Evolutionary conservation across 2,888 invertebrate genomes (phyloP).

Genomic region (Alentia gelatinosa): DNA sequence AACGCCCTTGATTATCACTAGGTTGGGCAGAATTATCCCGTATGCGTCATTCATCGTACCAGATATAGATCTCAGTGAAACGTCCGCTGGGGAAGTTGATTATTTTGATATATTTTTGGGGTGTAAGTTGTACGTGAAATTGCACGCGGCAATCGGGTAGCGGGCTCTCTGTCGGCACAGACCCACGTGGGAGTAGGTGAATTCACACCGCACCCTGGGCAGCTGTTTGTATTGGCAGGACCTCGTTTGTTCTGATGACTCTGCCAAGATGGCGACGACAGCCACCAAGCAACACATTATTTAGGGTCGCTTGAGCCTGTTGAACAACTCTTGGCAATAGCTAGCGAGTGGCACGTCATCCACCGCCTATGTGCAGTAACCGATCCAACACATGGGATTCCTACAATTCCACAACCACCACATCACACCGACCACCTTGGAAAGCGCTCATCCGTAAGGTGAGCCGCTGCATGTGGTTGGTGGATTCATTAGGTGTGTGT

Average conservation of each 20-base stretch:
- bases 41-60: too few relatives aligned
- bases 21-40: too few relatives aligned
- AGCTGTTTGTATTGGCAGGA: conserved; percentile 36
- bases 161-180: background rate
- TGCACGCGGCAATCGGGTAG: background rate
- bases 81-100: background rate
- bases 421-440: too few relatives aligned
- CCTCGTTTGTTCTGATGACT: conserved; percentile 39
- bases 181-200: conserved; percentile 6
- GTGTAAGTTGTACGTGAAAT: background rate
- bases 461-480: background rate
- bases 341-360: background rate
- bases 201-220: background rate
- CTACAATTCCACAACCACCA: background rate
- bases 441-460: background rate
- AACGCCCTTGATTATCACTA: too few relatives aligned
- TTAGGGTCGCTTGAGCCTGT: background rate
- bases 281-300: conserved; percentile 9
- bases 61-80: background rate
- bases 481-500: background rate
- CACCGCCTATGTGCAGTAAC: background rate
- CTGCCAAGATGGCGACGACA: conserved; percentile 33
- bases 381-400: background rate
- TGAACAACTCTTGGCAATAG: conserved; percentile 4
- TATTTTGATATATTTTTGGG: background rate